A percentile compares a stretch with the other conserved stretches of the same genome.
phyloP scores from a whole-genome alignment of 2,888 invertebrate genomes.

The Acanthopleura granulata region DNA sequence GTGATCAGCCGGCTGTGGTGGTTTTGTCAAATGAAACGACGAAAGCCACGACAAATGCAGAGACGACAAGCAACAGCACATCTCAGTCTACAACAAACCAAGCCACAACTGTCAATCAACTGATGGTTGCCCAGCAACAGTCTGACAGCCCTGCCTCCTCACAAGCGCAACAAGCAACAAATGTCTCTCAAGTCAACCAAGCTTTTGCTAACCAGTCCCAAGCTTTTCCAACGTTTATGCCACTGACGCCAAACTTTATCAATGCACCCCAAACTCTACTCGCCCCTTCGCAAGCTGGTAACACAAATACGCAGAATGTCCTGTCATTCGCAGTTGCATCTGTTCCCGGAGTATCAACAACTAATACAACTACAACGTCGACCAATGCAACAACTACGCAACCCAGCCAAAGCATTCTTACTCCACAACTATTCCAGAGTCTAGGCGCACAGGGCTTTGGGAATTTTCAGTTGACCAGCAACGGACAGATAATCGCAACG shows the following conservation, averaged over 20 bases:
- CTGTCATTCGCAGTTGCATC: constrained; percentile 40
- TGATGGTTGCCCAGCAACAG: constrained; percentile 19
- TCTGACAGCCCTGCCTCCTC: constrained; percentile 19
- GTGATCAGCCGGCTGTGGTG: neutral
- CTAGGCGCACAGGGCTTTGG: constrained; percentile 44
- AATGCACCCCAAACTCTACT: constrained; percentile 44
- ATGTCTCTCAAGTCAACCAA: constrained; percentile 1
- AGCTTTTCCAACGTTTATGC: constrained; percentile 42
- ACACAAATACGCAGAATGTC: constrained; percentile 31
- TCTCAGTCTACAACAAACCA: constrained; percentile 26
- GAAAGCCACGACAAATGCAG: constrained; percentile 22
- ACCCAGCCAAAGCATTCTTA: constrained; percentile 30
- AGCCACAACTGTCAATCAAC: constrained; percentile 24
- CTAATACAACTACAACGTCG: constrained; percentile 39
- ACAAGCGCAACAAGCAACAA: constrained; percentile 16
- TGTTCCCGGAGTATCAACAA: constrained; percentile 40
- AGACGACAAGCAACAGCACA: constrained; percentile 28
- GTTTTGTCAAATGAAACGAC: neutral
- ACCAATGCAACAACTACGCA: constrained; percentile 42
- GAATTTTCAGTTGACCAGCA: constrained; percentile 45
- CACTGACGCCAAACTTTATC: constrained; percentile 37
- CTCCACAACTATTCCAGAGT: constrained; percentile 50
- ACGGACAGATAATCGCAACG: constrained; percentile 47
- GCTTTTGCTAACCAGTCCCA: neutral
- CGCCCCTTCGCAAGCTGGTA: constrained; percentile 34